A percentile compares a stretch with the other conserved stretches of the same genome.
These are phyloP conservation scores for Odontamblyopus lacepedii DNA, from an alignment of 2,797 vertebrate species.

Conservation along the genomic window DNA sequence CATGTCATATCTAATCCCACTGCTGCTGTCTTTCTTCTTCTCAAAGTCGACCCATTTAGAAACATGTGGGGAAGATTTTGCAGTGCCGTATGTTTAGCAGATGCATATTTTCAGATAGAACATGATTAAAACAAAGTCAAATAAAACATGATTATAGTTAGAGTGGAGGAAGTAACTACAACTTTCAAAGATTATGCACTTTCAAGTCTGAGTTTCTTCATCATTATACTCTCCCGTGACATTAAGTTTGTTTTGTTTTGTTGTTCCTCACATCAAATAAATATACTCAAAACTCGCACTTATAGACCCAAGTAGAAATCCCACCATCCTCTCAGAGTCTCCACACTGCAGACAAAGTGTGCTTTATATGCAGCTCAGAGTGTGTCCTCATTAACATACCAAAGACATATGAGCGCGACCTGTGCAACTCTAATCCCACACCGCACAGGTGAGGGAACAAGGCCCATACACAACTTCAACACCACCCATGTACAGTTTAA, in stretches of 20 bases:
- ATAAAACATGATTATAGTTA: not conserved
- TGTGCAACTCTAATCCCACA: slow-evolving; percentile 39
- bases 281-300: not conserved
- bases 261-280: not conserved
- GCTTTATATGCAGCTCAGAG: slow-evolving; percentile 53
- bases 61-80: not conserved
- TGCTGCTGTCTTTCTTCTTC: slow-evolving; percentile 30
- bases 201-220: not conserved
- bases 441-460: slow-evolving; percentile 54
- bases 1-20: slow-evolving; percentile 54
- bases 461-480: slow-evolving; percentile 17
- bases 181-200: not conserved
- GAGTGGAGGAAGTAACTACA: not conserved
- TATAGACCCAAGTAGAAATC: not conserved
- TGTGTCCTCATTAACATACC: slow-evolving; percentile 50
- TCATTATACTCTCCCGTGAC: not conserved
- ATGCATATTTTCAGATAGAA: not conserved
- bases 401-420: slow-evolving; percentile 49
- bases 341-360: slow-evolving; percentile 43
- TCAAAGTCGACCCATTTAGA: slow-evolving; percentile 7
- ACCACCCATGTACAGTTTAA: slow-evolving; percentile 4
- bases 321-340: slow-evolving; percentile 30
- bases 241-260: not conserved
- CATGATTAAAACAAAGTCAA: not conserved
- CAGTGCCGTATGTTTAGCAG: not conserved